A percentile compares a stretch with the other conserved stretches of the same genome.
Evolutionary conservation across 2,797 vertebrate genomes (phyloP).

Genomic region (Malurus leucopterus): DNA sequence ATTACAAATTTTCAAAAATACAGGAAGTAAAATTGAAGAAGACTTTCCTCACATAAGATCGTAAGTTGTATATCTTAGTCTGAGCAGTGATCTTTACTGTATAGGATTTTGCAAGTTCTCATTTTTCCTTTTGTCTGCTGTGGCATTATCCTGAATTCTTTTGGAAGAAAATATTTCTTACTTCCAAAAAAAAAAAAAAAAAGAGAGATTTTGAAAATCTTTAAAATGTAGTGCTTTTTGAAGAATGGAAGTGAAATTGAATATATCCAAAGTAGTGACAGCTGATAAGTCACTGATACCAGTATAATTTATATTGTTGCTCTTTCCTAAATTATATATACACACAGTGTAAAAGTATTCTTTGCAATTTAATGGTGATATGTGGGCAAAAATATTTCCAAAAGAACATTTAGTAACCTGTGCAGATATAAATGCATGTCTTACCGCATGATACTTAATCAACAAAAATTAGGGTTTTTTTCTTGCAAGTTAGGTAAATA

Average conservation of each 20-base stretch:
- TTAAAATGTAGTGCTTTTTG: neutral
- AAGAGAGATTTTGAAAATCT: neutral
- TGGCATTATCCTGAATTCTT: neutral
- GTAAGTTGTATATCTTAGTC: conserved; percentile 72
- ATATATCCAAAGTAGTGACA: neutral
- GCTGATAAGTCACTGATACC: neutral
- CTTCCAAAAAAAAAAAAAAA: neutral
- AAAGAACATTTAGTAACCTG: neutral
- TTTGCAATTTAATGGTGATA: neutral
- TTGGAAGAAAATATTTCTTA: neutral
- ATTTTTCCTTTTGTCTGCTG: neutral
- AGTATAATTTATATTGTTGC: neutral
- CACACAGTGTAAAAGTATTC: neutral
- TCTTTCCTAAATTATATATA: neutral
- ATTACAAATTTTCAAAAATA: conserved; percentile 97
- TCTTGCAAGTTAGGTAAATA: neutral
- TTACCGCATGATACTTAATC: neutral
- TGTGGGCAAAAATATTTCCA: neutral
- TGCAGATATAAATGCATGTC: neutral
- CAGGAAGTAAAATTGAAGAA: conserved; percentile 94
- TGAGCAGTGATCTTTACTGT: neutral
- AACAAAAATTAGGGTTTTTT: rapidly evolving
- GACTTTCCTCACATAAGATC: conserved; percentile 97
- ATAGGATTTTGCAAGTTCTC: neutral
- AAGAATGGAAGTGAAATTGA: neutral